phyloP scores from a whole-genome alignment of 2,113 vertebrate genomes.

The Myotis davidii region DNA sequence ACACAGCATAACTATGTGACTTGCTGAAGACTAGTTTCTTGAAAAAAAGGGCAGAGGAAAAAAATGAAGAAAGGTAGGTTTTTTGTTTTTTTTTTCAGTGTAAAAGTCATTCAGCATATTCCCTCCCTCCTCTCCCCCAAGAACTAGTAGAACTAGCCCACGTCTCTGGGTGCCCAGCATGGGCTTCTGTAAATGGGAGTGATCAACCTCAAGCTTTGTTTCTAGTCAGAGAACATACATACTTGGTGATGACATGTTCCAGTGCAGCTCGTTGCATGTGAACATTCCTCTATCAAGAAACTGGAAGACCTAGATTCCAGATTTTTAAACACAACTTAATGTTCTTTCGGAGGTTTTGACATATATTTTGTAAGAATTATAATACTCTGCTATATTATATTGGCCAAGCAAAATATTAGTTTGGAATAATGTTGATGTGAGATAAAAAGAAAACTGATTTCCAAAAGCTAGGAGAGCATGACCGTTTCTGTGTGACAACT shows the following conservation, averaged over 20 bases:
- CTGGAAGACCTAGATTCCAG: slow-evolving; percentile 53
- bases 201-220: neutral
- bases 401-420: slow-evolving; percentile 72
- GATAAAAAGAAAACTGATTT: neutral
- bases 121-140: neutral
- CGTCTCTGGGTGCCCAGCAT: neutral
- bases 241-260: neutral
- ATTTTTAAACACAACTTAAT: slow-evolving; percentile 70
- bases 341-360: slow-evolving; percentile 71
- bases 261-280: neutral
- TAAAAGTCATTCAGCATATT: neutral
- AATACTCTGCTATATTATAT: neutral
- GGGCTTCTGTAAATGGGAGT: neutral
- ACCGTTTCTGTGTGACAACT: neutral
- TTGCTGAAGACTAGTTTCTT: slow-evolving; percentile 77
- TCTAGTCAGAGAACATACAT: neutral
- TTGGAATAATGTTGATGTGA: neutral
- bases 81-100: neutral
- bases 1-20: slow-evolving; percentile 79
- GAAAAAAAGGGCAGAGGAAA: neutral
- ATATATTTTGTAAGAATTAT: slow-evolving; percentile 36
- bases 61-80: neutral
- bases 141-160: neutral
- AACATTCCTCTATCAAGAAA: slow-evolving; percentile 55
- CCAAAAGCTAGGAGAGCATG: neutral